These are phyloP conservation scores for Ciconia boyciana DNA, from an alignment of 2,113 vertebrate species.

Conservation along the genomic window DNA sequence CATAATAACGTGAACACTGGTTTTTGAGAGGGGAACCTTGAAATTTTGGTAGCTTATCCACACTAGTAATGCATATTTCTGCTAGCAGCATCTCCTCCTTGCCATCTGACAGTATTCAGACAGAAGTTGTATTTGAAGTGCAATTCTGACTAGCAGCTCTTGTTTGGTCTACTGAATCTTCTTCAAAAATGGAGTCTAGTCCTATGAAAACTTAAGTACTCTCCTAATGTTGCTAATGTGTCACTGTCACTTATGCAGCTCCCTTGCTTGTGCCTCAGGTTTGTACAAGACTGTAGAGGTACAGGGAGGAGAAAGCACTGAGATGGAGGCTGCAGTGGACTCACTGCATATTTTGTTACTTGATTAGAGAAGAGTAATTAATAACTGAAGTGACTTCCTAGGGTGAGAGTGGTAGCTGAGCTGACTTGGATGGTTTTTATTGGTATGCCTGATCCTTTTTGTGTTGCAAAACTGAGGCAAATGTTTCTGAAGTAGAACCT, in stretches of 20 bases:
- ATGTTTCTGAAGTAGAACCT: background rate
- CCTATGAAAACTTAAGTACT: background rate
- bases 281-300: background rate
- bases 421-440: background rate
- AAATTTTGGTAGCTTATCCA: fast-evolving
- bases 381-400: background rate
- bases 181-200: background rate
- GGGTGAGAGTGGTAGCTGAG: background rate
- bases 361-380: background rate
- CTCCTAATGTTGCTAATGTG: background rate
- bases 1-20: background rate
- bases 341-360: background rate
- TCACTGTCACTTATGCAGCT: background rate
- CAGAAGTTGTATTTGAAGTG: background rate
- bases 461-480: background rate
- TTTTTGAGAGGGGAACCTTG: background rate
- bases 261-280: background rate
- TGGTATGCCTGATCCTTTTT: background rate
- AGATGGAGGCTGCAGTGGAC: background rate
- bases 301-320: background rate
- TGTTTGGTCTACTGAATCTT: background rate
- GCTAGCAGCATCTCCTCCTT: background rate
- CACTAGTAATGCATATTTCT: background rate
- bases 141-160: background rate
- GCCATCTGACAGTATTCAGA: background rate